phyloP scores from a whole-genome alignment of 2,888 invertebrate species.

The Kuschelorhynchus macadamiae region DNA sequence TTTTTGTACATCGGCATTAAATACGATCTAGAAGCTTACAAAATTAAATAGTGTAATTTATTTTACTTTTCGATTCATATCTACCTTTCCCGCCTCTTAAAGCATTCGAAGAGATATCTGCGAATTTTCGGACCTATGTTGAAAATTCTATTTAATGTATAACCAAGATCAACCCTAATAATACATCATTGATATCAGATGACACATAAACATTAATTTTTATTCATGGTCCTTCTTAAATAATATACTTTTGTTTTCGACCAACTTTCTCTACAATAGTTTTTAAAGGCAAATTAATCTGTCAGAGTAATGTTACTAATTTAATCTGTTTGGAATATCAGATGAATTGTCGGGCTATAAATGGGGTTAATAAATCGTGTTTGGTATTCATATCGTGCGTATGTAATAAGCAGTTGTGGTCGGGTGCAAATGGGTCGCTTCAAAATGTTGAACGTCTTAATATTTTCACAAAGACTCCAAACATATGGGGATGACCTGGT shows the following conservation, averaged over 20 bases:
- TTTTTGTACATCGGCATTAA: too few species aligned
- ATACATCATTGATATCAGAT: slow-evolving; percentile 35
- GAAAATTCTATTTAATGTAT: too few species aligned
- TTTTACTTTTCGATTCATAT: too few species aligned
- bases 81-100: too few species aligned
- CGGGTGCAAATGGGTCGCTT: not conserved
- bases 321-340: slow-evolving; percentile 26
- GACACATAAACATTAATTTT: slow-evolving; percentile 22
- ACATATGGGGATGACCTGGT: too few species aligned
- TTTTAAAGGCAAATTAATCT: slow-evolving; percentile 38
- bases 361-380: slow-evolving; percentile 31
- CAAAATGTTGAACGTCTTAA: not conserved
- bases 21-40: too few species aligned
- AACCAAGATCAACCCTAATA: slow-evolving; percentile 16
- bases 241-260: slow-evolving; percentile 37
- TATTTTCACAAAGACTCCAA: not conserved
- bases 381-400: slow-evolving; percentile 2
- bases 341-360: slow-evolving; percentile 30
- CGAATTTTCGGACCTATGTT: too few species aligned
- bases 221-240: slow-evolving; percentile 21
- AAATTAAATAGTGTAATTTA: too few species aligned
- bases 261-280: slow-evolving; percentile 38
- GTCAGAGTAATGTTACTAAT: slow-evolving; percentile 35
- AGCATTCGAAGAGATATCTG: too few species aligned
- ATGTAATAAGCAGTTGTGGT: slow-evolving; percentile 3